Evolutionary conservation across 2,113 vertebrate species (phyloP).

Genomic region (Cephalophus harveyi): DNA sequence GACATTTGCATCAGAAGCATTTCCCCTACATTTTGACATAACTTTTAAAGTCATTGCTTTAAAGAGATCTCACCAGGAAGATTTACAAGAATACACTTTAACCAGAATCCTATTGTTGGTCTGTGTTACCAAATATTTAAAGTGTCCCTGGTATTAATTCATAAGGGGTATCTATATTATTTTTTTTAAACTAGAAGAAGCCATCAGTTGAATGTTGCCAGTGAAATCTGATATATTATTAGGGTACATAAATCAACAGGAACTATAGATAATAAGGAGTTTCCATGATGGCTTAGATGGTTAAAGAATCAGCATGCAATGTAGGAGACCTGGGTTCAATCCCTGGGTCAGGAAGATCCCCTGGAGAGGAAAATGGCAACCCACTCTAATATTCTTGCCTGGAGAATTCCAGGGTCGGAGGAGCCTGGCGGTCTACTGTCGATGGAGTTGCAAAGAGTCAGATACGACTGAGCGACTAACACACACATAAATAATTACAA

Average conservation of each 20-base stretch:
- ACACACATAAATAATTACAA: background rate
- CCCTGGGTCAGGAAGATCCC: background rate
- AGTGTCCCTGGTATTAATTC: background rate
- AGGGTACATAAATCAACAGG: background rate
- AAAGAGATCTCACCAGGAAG: background rate
- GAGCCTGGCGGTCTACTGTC: background rate
- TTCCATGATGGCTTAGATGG: background rate
- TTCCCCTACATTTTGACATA: background rate
- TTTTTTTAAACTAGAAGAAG: background rate
- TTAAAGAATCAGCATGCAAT: background rate
- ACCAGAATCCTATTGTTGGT: background rate
- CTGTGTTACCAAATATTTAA: background rate
- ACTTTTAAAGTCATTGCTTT: conserved; percentile 1
- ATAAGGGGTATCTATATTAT: background rate
- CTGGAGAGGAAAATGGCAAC: background rate
- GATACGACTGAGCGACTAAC: background rate
- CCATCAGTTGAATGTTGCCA: background rate
- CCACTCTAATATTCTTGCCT: background rate
- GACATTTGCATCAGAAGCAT: conserved; percentile 10
- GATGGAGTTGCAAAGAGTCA: background rate
- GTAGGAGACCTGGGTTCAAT: background rate
- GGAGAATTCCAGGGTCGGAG: background rate
- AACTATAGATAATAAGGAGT: background rate
- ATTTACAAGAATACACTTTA: background rate
- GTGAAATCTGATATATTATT: background rate